These are phyloP conservation scores for Agrochola macilenta DNA, from an alignment of 2,888 invertebrate genomes.

Conservation along the genomic window DNA sequence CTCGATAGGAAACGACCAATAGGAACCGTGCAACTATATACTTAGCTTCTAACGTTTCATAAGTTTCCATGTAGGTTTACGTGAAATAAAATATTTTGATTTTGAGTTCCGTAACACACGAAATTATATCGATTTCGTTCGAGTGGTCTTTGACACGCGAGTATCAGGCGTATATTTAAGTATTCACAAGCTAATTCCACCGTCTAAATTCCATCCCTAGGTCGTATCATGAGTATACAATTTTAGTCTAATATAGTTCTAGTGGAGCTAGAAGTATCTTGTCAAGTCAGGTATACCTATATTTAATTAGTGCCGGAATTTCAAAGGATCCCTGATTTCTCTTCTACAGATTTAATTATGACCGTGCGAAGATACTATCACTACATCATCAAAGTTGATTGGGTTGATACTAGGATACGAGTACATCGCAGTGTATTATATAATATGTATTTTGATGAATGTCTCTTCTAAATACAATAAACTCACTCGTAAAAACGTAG, in stretches of 20 bases:
- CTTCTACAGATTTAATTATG: slow-evolving; percentile 36
- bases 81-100: neutral
- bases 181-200: neutral
- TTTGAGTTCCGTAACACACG: neutral
- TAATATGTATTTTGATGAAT: neutral
- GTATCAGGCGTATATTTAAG: neutral
- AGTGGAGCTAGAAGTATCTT: slow-evolving; percentile 3
- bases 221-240: slow-evolving; percentile 16
- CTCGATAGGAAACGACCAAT: neutral
- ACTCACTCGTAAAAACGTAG: neutral
- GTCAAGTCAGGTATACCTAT: neutral
- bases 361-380: neutral
- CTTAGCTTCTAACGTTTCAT: neutral
- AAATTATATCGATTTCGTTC: neutral
- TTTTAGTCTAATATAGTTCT: slow-evolving; percentile 12
- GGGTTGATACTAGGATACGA: neutral
- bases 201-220: neutral
- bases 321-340: slow-evolving; percentile 17
- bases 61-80: neutral
- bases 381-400: slow-evolving; percentile 2
- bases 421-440: neutral
- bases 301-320: slow-evolving; percentile 14
- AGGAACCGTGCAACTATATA: neutral
- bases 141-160: neutral
- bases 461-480: neutral